Conservation (phyloP, 2,113 vertebrate species). For the Corvus hawaiiensis region DNA sequence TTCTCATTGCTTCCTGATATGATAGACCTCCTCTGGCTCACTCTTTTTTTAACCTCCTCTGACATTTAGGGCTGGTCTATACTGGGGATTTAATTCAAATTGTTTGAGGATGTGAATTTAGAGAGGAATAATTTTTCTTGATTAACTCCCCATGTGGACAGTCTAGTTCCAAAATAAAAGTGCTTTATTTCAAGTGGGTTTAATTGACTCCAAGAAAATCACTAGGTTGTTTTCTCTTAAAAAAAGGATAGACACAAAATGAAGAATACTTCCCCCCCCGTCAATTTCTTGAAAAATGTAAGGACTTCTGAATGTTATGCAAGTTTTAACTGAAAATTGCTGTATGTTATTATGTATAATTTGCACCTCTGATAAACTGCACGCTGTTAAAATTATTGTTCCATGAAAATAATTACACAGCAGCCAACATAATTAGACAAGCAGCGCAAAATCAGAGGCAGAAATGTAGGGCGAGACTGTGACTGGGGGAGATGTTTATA, state of each 20-base stretch:
- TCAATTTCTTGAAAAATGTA: background rate
- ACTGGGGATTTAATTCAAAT: conserved; percentile 44
- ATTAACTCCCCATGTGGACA: conserved; percentile 33
- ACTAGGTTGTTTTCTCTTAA: background rate
- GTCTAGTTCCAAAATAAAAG: conserved; percentile 34
- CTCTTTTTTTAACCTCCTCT: conserved; percentile 39
- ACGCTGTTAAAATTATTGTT: conserved; percentile 51
- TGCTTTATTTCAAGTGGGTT: background rate
- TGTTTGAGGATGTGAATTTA: conserved; percentile 40
- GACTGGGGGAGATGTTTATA: background rate
- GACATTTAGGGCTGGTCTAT: conserved; percentile 19
- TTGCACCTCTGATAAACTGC: conserved; percentile 57
- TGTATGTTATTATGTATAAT: conserved; percentile 23
- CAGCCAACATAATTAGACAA: conserved; percentile 58
- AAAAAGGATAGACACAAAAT: background rate
- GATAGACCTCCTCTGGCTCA: background rate
- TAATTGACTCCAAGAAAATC: conserved; percentile 3
- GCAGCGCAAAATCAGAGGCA: background rate
- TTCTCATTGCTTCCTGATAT: background rate
- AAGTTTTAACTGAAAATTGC: conserved; percentile 34
- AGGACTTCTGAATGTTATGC: background rate
- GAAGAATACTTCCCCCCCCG: background rate
- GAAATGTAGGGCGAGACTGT: background rate
- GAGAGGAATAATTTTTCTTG: conserved; percentile 51
- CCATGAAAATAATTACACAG: conserved; percentile 65